Conservation (phyloP, 92 coral and sea anemone species). For the Virgularia gustaviana region DNA sequence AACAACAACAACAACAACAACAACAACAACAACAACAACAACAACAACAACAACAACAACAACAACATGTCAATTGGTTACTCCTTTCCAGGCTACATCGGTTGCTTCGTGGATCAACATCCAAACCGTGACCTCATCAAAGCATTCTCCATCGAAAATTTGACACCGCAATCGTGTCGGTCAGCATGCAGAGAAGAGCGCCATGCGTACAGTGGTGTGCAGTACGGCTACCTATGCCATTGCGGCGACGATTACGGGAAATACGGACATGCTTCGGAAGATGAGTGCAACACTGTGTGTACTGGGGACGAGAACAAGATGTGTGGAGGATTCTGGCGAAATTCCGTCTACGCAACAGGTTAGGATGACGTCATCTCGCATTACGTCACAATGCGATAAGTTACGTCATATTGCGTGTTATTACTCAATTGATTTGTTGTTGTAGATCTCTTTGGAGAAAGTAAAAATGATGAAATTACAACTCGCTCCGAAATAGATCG, state of each 20-base stretch:
- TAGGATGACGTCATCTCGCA: neutral
- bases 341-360: constrained; percentile 88
- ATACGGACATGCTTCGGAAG: constrained; percentile 68
- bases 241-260: constrained; percentile 93
- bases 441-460: neutral
- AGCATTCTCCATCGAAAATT: constrained; percentile 65
- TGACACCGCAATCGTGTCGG: constrained; percentile 86
- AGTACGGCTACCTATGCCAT: constrained; percentile 95
- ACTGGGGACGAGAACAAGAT: constrained; percentile 74
- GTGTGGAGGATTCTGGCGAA: constrained; percentile 92
- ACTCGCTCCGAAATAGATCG: constrained; percentile 35
- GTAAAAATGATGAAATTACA: neutral
- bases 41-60: too few relatives aligned
- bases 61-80: neutral
- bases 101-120: constrained; percentile 83
- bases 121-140: constrained; percentile 81
- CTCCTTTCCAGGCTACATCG: constrained; percentile 69
- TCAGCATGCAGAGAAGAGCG: constrained; percentile 71
- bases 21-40: too few relatives aligned
- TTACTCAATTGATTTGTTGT: neutral
- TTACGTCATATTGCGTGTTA: neutral
- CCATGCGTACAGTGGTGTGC: constrained; percentile 90
- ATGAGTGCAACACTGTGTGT: constrained; percentile 71
- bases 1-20: too few relatives aligned
- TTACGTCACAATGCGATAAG: neutral